Percentiles rank a stretch among this genome's conserved stretches.
phyloP scores from a whole-genome alignment of 1,140 invertebrate species.

The Achatina immaculata region DNA sequence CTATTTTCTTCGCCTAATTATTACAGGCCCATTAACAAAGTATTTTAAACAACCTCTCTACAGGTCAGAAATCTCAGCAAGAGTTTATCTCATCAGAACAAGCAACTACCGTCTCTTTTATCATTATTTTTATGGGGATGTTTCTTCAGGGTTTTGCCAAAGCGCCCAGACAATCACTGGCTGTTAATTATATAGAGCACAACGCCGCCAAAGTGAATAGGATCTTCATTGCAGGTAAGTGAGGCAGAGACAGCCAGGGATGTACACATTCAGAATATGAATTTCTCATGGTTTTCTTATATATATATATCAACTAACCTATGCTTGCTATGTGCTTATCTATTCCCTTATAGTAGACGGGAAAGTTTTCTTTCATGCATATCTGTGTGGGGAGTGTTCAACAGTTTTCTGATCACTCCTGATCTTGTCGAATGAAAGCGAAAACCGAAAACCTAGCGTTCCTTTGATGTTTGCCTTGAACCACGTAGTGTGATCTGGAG shows the following conservation, averaged over 20 bases:
- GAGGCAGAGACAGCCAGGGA: conserved; percentile 37
- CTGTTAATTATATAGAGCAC: conserved; percentile 37
- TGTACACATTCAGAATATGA: not conserved
- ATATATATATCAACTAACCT: not conserved
- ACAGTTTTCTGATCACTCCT: no score
- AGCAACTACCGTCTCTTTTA: conserved; percentile 4
- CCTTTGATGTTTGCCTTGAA: no score
- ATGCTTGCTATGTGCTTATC: not conserved
- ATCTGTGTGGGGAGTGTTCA: not conserved
- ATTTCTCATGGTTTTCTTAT: not conserved
- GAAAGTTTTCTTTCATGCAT: not conserved
- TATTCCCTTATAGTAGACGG: not conserved
- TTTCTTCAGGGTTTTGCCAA: conserved; percentile 36
- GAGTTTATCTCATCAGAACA: not conserved
- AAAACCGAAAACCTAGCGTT: no score
- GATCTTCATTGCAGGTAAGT: no score
- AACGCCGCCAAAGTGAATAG: no score
- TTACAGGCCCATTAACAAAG: not conserved
- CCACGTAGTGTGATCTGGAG: no score
- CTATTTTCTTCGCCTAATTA: not conserved
- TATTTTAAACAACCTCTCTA: not conserved
- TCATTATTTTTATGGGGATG: conserved; percentile 34
- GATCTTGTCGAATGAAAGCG: no score
- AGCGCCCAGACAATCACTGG: conserved; percentile 33
- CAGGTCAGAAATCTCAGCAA: not conserved